These are phyloP conservation scores for Tinea semifulvella DNA, from an alignment of 2,888 invertebrate species.

Conservation along the genomic window DNA sequence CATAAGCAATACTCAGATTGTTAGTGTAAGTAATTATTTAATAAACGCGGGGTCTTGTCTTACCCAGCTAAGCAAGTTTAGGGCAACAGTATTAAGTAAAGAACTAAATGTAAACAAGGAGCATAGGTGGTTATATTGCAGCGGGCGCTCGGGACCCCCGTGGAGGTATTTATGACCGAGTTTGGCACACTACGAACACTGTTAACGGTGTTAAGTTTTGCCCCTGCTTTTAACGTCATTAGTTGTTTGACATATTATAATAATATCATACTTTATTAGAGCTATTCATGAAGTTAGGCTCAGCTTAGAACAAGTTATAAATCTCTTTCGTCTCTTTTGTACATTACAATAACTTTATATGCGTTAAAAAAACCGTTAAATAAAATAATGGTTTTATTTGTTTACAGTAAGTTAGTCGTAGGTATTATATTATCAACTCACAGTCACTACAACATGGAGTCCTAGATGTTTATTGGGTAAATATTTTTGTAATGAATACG, in stretches of 20 bases:
- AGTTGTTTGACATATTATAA: slow-evolving; percentile 34
- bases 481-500: no score
- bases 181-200: slow-evolving; percentile 62
- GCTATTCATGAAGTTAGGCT: no score
- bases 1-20: no score
- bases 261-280: slow-evolving; percentile 2
- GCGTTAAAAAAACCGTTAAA: no score
- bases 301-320: no score
- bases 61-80: slow-evolving; percentile 59
- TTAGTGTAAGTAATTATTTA: slow-evolving; percentile 66
- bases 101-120: slow-evolving; percentile 58
- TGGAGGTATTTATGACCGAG: slow-evolving; percentile 58
- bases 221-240: slow-evolving; percentile 62
- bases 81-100: slow-evolving; percentile 62
- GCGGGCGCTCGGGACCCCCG: slow-evolving; percentile 41
- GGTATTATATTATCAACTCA: no score
- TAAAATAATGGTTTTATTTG: no score
- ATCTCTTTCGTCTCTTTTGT: no score
- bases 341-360: no score
- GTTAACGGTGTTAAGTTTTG: slow-evolving; percentile 55
- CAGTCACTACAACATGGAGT: no score
- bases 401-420: no score
- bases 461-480: no score
- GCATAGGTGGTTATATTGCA: slow-evolving; percentile 56
- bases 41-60: slow-evolving; percentile 59